Conservation (phyloP, 30 jellyfish, hydroid and myxozoan species). For the Aurelia aurita region DNA sequence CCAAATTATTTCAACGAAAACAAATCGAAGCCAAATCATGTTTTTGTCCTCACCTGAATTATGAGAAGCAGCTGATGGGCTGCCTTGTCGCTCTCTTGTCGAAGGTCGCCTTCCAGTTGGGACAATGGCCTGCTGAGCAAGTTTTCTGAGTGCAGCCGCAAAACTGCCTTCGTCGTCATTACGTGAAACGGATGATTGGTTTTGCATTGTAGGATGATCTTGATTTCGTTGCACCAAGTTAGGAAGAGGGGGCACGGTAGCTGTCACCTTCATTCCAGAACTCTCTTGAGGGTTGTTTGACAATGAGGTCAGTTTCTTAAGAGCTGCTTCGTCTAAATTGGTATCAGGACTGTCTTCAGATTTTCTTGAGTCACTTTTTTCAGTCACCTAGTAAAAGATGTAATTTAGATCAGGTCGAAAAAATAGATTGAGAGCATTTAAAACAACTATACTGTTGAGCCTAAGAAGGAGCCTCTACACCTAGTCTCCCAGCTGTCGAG, state of each 20-base stretch:
- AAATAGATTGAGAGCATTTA: no score
- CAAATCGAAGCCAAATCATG: no score
- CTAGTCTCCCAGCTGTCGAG: no score
- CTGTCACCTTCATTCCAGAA: constrained; percentile 94
- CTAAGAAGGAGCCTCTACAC: no score
- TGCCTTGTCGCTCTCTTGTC: constrained; percentile 62
- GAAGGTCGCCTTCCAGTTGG: constrained; percentile 62
- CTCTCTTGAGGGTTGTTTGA: constrained; percentile 30
- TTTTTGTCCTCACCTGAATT: constrained; percentile 37
- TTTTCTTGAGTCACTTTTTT: neutral
- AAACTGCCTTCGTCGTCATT: constrained; percentile 92
- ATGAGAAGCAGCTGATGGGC: constrained; percentile 40
- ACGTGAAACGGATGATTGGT: constrained; percentile 66
- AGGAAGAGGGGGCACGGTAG: constrained; percentile 94
- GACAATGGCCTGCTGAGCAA: constrained; percentile 89
- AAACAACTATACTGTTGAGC: no score
- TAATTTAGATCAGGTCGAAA: no score
- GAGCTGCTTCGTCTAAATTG: constrained; percentile 2
- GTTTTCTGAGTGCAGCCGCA: constrained; percentile 93
- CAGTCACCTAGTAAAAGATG: neutral
- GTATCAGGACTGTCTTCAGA: neutral
- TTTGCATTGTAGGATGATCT: constrained; percentile 58
- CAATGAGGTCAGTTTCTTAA: constrained; percentile 4
- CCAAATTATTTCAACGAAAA: no score
- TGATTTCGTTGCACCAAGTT: constrained; percentile 67